phyloP scores from a whole-genome alignment of 2,888 invertebrate genomes.

The Lasioglossum marginatum region DNA sequence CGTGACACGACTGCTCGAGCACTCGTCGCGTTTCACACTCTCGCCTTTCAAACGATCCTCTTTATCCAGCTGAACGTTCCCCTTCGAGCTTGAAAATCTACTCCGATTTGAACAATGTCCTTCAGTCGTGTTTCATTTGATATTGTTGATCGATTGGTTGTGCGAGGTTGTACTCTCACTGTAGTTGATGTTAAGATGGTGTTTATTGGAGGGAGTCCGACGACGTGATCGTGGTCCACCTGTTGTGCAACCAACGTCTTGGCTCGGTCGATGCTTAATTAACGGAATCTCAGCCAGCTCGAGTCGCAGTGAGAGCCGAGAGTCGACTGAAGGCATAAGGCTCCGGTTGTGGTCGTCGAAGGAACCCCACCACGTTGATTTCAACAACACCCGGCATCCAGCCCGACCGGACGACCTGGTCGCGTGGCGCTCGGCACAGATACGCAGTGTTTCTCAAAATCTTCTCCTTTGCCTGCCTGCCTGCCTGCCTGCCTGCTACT shows the following conservation, averaged over 20 bases:
- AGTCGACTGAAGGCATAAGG: conserved; percentile 82
- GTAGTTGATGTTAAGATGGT: background rate
- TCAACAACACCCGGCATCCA: conserved; percentile 81
- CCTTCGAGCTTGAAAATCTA: background rate
- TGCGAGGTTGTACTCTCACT: background rate
- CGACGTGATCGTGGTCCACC: conserved; percentile 45
- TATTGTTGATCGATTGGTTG: background rate
- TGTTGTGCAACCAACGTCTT: conserved; percentile 49
- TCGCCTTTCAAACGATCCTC: conserved; percentile 22
- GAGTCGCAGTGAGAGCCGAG: conserved; percentile 82
- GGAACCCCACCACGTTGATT: conserved; percentile 83
- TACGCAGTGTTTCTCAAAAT: conserved; percentile 82
- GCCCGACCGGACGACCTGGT: conserved; percentile 81
- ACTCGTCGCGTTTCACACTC: conserved; percentile 14
- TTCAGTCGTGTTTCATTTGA: background rate
- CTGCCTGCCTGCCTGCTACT: background rate
- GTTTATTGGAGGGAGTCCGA: background rate
- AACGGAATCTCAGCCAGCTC: conserved; percentile 79
- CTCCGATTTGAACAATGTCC: background rate
- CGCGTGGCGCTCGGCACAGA: conserved; percentile 82
- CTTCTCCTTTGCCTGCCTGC: conserved; percentile 40
- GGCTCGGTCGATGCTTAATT: conserved; percentile 67
- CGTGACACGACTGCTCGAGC: conserved; percentile 40
- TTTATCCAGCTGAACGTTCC: background rate
- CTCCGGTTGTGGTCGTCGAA: conserved; percentile 79